These are phyloP conservation scores for Stegana nigrithorax DNA, from an alignment of 2,888 invertebrate genomes.

Conservation along the genomic window DNA sequence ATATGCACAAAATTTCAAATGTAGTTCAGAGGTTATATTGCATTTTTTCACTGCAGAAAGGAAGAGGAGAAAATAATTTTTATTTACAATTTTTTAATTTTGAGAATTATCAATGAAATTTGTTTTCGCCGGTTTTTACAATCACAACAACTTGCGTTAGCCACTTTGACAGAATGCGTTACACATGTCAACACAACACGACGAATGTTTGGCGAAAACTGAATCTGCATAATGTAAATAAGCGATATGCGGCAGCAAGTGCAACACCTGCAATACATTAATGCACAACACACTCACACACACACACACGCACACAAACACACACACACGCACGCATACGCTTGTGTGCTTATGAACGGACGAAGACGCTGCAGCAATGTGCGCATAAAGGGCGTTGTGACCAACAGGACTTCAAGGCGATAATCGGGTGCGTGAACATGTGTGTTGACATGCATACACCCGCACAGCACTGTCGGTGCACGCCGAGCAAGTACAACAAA, in stretches of 20 bases:
- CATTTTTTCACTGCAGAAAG: too few relatives aligned
- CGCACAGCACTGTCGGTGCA: neutral
- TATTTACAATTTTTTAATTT: too few relatives aligned
- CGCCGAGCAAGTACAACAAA: neutral
- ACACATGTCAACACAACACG: conserved; percentile 31
- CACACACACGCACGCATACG: conserved; percentile 19
- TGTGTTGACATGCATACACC: conserved; percentile 41
- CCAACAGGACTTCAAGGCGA: conserved; percentile 38
- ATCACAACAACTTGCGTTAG: too few relatives aligned
- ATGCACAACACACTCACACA: conserved; percentile 23
- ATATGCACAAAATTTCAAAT: too few relatives aligned
- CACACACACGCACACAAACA: conserved; percentile 15
- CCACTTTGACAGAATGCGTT: too few relatives aligned
- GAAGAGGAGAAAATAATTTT: too few relatives aligned
- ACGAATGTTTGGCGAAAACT: conserved; percentile 53
- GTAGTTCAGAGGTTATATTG: too few relatives aligned
- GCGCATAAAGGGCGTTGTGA: too few relatives aligned
- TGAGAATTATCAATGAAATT: too few relatives aligned
- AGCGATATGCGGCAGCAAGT: conserved; percentile 35
- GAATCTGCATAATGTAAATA: conserved; percentile 48
- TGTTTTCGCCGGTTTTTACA: too few relatives aligned
- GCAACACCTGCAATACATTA: conserved; percentile 20
- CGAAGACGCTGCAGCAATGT: neutral
- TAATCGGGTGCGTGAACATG: conserved; percentile 61
- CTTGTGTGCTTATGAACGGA: conserved; percentile 2